A percentile compares a stretch with the other conserved stretches of the same genome.
These are phyloP conservation scores for Lepidochrysops patricia DNA, from an alignment of 2,888 invertebrate genomes.

Conservation along the genomic window DNA sequence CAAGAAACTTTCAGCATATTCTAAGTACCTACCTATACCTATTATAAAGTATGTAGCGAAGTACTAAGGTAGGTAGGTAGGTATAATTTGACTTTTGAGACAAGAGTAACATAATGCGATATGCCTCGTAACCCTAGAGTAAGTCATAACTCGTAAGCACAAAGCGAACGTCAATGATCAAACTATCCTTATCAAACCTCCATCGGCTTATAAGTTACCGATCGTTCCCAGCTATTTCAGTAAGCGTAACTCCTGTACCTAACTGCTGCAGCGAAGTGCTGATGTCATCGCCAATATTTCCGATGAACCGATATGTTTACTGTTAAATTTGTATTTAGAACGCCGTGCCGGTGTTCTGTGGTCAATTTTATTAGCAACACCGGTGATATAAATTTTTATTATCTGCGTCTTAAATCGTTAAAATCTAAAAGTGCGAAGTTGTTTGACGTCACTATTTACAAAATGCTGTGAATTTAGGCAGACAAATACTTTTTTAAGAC, in stretches of 20 bases:
- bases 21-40: too few relatives aligned
- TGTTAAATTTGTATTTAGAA: neutral
- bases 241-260: neutral
- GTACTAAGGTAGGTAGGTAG: too few relatives aligned
- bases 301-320: constrained; percentile 8
- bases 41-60: too few relatives aligned
- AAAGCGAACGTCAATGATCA: too few relatives aligned
- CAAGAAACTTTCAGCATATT: too few relatives aligned
- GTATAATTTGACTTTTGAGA: too few relatives aligned
- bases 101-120: too few relatives aligned
- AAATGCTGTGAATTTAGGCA: neutral
- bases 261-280: neutral
- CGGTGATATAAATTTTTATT: constrained; percentile 3
- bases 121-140: too few relatives aligned
- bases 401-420: neutral
- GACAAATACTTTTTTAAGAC: neutral
- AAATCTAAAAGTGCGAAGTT: neutral
- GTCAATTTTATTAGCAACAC: constrained; percentile 8
- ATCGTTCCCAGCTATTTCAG: neutral
- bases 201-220: neutral
- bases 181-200: neutral
- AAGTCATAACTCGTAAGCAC: too few relatives aligned
- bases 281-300: constrained; percentile 4
- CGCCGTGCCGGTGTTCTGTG: neutral
- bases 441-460: neutral